A percentile compares a stretch with the other conserved stretches of the same genome.
Conservation (phyloP, 1,140 invertebrate species). For the Drosophila pandora region DNA sequence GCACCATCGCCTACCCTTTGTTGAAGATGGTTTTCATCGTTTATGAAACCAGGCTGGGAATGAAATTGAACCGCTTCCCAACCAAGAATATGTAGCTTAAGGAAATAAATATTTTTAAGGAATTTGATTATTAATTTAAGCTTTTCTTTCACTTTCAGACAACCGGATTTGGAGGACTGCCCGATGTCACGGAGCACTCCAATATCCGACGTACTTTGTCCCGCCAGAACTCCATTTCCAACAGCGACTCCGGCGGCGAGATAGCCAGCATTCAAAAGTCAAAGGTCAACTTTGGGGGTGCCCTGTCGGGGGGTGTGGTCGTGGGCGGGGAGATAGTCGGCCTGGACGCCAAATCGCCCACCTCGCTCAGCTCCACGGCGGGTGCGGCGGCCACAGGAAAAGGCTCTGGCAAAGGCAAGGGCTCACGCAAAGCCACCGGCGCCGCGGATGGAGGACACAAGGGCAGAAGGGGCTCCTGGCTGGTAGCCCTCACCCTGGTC, state of each 20-base stretch:
- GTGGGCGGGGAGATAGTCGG: conserved; percentile 66
- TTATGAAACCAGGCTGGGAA: background rate
- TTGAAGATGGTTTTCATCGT: conserved; percentile 19
- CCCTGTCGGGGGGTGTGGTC: conserved; percentile 55
- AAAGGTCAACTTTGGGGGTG: conserved; percentile 75
- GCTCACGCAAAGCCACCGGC: conserved; percentile 46
- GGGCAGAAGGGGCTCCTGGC: conserved; percentile 68
- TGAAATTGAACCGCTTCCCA: background rate
- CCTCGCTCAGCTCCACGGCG: conserved; percentile 50
- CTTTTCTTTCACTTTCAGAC: conserved; percentile 56
- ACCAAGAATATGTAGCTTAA: background rate
- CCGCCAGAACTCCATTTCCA: conserved; percentile 82
- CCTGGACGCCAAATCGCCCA: conserved; percentile 65
- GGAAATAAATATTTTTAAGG: background rate
- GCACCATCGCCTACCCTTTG: background rate
- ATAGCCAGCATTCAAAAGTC: conserved; percentile 79
- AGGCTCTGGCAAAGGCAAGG: conserved; percentile 44
- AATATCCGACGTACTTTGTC: conserved; percentile 79
- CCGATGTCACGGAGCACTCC: conserved; percentile 83
- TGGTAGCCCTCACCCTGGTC: conserved; percentile 70
- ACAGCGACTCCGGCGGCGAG: conserved; percentile 78
- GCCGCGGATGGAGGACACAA: conserved; percentile 45
- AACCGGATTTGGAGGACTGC: conserved; percentile 81
- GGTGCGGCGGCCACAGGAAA: conserved; percentile 43
- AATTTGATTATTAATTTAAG: background rate